phyloP scores from a whole-genome alignment of 2,797 vertebrate species.

The Betta splendens region DNA sequence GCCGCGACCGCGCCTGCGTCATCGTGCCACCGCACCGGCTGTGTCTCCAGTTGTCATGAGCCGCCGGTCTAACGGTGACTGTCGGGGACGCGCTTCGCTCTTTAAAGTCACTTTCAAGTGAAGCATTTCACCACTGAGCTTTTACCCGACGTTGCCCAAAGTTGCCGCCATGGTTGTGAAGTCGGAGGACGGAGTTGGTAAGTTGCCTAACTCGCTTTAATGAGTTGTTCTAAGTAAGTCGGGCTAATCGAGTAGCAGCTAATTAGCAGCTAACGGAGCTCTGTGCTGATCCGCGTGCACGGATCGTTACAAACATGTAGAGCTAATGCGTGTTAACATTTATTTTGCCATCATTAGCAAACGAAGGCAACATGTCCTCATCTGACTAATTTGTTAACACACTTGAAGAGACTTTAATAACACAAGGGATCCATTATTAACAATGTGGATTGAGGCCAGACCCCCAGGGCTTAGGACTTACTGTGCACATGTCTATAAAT shows the following conservation, averaged over 20 bases:
- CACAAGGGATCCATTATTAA: slow-evolving; percentile 70
- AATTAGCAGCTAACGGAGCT: slow-evolving; percentile 43
- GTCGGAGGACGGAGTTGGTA: slow-evolving; percentile 83
- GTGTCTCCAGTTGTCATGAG: slow-evolving; percentile 56
- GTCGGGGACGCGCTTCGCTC: background rate
- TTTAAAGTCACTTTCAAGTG: slow-evolving; percentile 13
- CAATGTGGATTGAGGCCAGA: slow-evolving; percentile 55
- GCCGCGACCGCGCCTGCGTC: slow-evolving; percentile 36
- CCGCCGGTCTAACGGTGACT: slow-evolving; percentile 5
- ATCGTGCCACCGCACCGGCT: slow-evolving; percentile 40
- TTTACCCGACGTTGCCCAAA: background rate
- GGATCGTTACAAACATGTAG: too few species aligned
- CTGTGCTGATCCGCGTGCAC: too few species aligned
- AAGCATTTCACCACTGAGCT: fast-evolving
- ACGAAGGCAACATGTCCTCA: slow-evolving; percentile 34
- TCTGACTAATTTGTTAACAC: slow-evolving; percentile 25
- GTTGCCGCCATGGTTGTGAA: slow-evolving; percentile 77
- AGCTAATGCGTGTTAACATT: background rate
- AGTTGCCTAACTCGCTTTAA: slow-evolving; percentile 57
- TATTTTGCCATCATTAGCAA: background rate
- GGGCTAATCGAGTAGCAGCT: slow-evolving; percentile 28
- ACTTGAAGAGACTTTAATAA: slow-evolving; percentile 51
- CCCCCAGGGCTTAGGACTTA: slow-evolving; percentile 32
- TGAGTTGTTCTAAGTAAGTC: slow-evolving; percentile 3
- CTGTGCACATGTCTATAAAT: slow-evolving; percentile 57